phyloP scores from a whole-genome alignment of 1,140 invertebrate genomes.

The Triops longicaudatus region DNA sequence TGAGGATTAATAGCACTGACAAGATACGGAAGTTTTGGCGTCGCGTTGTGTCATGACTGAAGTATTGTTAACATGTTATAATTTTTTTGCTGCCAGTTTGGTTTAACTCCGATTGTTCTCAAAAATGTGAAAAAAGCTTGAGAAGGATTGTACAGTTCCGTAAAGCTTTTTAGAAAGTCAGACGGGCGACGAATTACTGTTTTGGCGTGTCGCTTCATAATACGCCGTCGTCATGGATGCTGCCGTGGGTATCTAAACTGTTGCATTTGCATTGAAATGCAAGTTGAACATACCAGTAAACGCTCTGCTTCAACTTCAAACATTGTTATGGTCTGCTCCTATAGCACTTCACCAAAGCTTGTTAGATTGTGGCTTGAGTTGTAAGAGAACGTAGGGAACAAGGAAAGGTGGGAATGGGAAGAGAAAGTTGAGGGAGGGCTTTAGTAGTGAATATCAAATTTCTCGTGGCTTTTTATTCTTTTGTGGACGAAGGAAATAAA shows the following conservation, averaged over 20 bases:
- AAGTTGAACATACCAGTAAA: not conserved
- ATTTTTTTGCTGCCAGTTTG: too few relatives aligned
- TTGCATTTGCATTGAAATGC: constrained; percentile 15
- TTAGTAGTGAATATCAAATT: not conserved
- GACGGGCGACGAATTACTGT: not conserved
- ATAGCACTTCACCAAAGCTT: not conserved
- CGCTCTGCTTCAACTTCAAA: not conserved
- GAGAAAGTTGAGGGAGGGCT: not conserved
- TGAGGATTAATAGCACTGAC: too few relatives aligned
- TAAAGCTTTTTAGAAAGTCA: not conserved
- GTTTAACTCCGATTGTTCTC: too few relatives aligned
- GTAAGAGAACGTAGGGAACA: not conserved
- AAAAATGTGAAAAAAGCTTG: too few relatives aligned
- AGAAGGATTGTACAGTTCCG: not conserved
- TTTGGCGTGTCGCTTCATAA: not conserved
- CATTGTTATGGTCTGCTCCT: not conserved
- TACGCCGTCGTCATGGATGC: not conserved
- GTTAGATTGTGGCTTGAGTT: not conserved
- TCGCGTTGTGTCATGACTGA: too few relatives aligned
- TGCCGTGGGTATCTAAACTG: not conserved
- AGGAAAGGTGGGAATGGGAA: not conserved
- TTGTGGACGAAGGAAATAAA: not conserved
- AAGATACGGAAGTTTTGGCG: too few relatives aligned
- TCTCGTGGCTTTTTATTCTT: not conserved
- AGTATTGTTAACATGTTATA: too few relatives aligned